Evolutionary conservation across 2,113 vertebrate species (phyloP).

Genomic region (Brachyhypopomus occidentalis): DNA sequence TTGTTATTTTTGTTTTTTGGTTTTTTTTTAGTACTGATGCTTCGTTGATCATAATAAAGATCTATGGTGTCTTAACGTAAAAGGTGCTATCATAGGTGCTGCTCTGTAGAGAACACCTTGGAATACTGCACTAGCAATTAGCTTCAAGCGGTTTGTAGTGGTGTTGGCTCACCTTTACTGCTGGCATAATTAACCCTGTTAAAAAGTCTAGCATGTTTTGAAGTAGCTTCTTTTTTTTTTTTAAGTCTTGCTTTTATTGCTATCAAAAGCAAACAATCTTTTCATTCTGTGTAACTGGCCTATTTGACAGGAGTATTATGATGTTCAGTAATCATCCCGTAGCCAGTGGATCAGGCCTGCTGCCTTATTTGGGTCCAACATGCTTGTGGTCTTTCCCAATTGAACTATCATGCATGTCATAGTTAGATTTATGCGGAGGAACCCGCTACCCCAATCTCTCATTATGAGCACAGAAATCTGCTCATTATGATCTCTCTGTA

Average conservation of each 20-base stretch:
- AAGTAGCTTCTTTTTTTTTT: constrained; percentile 4
- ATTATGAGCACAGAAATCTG: background rate
- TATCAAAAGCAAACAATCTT: background rate
- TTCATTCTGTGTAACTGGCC: background rate
- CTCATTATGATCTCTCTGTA: background rate
- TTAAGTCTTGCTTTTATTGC: background rate
- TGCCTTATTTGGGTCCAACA: background rate
- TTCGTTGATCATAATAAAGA: background rate
- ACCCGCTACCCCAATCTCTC: background rate
- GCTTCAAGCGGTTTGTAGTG: background rate
- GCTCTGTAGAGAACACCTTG: background rate
- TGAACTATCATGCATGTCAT: no score
- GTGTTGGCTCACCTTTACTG: constrained; percentile 3
- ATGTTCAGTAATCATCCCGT: background rate
- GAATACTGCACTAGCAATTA: background rate
- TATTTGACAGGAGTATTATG: background rate
- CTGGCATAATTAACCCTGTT: background rate
- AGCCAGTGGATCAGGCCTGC: constrained; percentile 2
- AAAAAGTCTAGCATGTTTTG: background rate
- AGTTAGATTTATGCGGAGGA: background rate
- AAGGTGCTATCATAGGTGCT: background rate
- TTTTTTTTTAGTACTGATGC: background rate
- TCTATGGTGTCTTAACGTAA: background rate
- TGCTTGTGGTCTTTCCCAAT: no score
- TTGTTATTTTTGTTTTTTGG: no score